phyloP scores from a whole-genome alignment of 2,888 invertebrate species.

The Cryptosula pallasiana region DNA sequence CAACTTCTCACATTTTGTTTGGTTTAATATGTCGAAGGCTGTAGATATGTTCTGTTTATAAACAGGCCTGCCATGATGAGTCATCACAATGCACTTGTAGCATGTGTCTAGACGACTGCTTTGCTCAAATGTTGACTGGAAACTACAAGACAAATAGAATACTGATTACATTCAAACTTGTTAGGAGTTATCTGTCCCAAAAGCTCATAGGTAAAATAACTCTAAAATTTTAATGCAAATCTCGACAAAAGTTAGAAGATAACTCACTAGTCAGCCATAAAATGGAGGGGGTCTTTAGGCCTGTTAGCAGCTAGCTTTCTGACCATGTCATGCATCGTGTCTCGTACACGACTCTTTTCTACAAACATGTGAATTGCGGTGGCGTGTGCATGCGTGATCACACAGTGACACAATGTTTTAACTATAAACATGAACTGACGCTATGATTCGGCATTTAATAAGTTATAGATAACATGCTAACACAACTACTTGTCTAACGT shows the following conservation, averaged over 20 bases:
- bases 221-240: no score
- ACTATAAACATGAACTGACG: no score
- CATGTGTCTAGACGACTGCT: background rate
- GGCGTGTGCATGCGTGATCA: no score
- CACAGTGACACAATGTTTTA: no score
- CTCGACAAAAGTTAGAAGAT: no score
- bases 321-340: constrained; percentile 3
- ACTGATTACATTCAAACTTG: background rate
- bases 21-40: constrained; percentile 18
- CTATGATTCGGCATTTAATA: no score
- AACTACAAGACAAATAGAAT: background rate
- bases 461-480: no score
- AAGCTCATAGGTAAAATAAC: no score
- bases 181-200: background rate
- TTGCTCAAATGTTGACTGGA: constrained; percentile 17
- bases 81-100: background rate
- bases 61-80: background rate
- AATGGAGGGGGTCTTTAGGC: background rate
- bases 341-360: constrained; percentile 9
- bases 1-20: constrained; percentile 1
- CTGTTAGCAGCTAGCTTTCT: background rate
- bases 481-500: no score
- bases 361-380: no score
- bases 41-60: background rate
- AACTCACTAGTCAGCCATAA: constrained; percentile 21